These are phyloP conservation scores for Drosophila prolongata DNA, from an alignment of 2,888 invertebrate genomes.

Conservation along the genomic window DNA sequence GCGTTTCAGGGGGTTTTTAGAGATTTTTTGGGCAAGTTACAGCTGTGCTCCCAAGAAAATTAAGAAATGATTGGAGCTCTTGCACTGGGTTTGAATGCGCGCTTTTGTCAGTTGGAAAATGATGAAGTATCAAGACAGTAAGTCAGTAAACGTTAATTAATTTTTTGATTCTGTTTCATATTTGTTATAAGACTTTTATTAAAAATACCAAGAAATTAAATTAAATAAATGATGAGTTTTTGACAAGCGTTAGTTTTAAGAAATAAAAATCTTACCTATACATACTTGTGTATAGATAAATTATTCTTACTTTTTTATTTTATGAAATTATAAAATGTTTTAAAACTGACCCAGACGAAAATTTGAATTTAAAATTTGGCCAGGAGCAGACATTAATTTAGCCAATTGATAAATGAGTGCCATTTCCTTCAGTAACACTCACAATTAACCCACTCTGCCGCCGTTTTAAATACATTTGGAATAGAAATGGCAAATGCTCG, in stretches of 20 bases:
- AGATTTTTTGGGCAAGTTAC: not conserved
- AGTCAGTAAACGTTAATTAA: too few relatives aligned
- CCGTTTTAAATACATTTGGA: not conserved
- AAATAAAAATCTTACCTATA: too few relatives aligned
- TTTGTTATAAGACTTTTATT: too few relatives aligned
- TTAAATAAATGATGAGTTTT: too few relatives aligned
- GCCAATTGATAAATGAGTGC: constrained; percentile 24
- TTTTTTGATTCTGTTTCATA: too few relatives aligned
- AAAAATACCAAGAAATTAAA: too few relatives aligned
- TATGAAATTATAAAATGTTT: too few relatives aligned
- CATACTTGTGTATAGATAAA: too few relatives aligned
- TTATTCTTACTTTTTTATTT: too few relatives aligned
- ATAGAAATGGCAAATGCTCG: not conserved
- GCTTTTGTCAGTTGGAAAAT: not conserved
- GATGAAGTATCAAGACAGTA: not conserved
- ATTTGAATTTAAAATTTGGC: too few relatives aligned
- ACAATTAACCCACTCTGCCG: constrained; percentile 10
- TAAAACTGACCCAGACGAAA: too few relatives aligned
- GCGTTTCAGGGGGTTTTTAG: not conserved
- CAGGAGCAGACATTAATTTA: not conserved
- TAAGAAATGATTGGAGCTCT: constrained; percentile 32
- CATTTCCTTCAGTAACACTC: constrained; percentile 13
- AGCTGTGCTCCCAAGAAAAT: constrained; percentile 10
- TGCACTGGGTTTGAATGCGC: constrained; percentile 2
- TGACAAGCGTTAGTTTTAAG: too few relatives aligned